Base-by-base conservation (phyloP, 1,140 invertebrate genomes). In the Phenacoccus solenopsis region DNA sequence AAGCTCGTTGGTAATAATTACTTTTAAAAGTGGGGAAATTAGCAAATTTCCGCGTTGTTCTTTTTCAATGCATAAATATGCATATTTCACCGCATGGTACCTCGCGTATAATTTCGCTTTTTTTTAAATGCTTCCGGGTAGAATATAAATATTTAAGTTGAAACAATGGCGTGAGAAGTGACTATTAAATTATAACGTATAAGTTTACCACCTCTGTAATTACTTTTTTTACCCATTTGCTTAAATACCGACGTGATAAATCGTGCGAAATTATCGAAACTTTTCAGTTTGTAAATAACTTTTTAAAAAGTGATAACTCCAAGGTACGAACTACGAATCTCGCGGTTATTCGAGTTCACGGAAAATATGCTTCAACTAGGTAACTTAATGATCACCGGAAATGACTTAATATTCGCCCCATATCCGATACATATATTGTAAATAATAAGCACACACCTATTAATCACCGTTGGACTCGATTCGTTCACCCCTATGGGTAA, bases 41-140 rank as follows among this genome's bases (percentile, higher is more conserved):
- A 49, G 38, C 20, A 49, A 49, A 49, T 49, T 49, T 49, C 38
- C 38, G 38, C 38, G 38, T 49, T 49, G 4, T n/a, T 49, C 5
- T 49, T 49, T 49, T n/a, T 10, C 38, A n/a, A 49, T 49, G 38
- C 38, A 49, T 49, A 49, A 49, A 49, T 49, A 49, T 49, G 38
- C 38, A 49, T 49, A 49, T 49, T 49, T 49, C 38, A n/a, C 38
- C 38, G 38, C 38, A 49, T 49, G 38, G 38, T 49, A 49, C 38
- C 38, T 49, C 38, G 38, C n/a, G n/a, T n/a, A n/a, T 49, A 49
- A 49, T 49, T 49, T 49, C 20, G 38, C 38, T 49, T 49, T 49
- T 49, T 49, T 49, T 49, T 49, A 49, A 49, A 49, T 49, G 38
- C 38, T 49, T 49, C 38, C 38, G 38, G 38, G 38, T 49, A 16